Base-by-base conservation (phyloP, 1,140 invertebrate genomes). In the Drosophila ficusphila region DNA sequence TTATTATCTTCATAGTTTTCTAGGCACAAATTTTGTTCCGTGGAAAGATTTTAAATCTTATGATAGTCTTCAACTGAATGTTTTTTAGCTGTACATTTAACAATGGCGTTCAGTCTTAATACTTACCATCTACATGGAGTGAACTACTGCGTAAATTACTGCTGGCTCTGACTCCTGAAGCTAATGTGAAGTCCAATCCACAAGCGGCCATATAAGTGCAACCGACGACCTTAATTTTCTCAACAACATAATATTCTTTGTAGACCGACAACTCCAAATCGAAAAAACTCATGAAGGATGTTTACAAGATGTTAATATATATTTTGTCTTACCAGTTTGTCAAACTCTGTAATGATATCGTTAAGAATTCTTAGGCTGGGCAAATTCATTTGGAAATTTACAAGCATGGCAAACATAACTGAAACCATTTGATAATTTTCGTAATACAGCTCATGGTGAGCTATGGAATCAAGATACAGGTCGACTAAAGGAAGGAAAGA, bases 151-250 rank as follows among this genome's bases (percentile, higher is more conserved):
- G 16, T 18, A 23, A 34, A 5, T 36, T 9, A 67, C 6, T 18
- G 21, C 2, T 36, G n/a, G 23, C 6, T 9, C 56, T 23, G n/a
- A 47, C 14, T 21, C n/a, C 16, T 47, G 25, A 7, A 1, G 67
- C 60, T 16, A 61, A 23, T 8, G 27, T 19, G 0, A 81, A 5
- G 74, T 97, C 95, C 19, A 98, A 92, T 1, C 97, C 97, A 90
- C 97, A 97, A 0, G 97, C 97, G 4, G 97, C 97, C 97, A 98
- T 98, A 83, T 98, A 98, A 0, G 97, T 98, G 92, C 96, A 97
- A 16, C 97, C 95, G 31, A 97, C 97, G 36, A 98, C 95, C 93
- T 99, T 99, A 7, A 99, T 98, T 92, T 97, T 98, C 85, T 97
- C 97, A 4, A 86, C 81, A 8, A 62, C 5, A 16, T 44, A 81